These are phyloP conservation scores for Climacteris rufus DNA, from an alignment of 2,113 vertebrate genomes.

Conservation along the genomic window DNA sequence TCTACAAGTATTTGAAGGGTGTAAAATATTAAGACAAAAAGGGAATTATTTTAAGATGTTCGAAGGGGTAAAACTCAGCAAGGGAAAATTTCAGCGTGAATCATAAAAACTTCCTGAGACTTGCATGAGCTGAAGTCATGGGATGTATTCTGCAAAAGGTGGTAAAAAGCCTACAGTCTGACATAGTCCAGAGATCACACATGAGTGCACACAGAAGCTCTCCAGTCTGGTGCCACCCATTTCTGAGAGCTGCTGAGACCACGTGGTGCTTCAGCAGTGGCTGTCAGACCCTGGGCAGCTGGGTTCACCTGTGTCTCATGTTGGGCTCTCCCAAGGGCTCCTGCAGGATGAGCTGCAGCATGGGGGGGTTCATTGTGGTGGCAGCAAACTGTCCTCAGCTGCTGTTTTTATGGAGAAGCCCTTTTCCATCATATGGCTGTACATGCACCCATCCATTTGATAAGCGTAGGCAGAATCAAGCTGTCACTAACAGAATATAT, in stretches of 20 bases:
- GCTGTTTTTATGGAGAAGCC: background rate
- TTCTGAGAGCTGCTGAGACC: background rate
- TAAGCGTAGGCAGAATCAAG: constrained; percentile 13
- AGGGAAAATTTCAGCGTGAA: constrained; percentile 42
- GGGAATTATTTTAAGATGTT: constrained; percentile 53
- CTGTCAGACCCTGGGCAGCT: background rate
- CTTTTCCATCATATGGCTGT: background rate
- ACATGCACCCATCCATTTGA: background rate
- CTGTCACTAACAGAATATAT: constrained; percentile 8
- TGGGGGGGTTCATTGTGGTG: background rate
- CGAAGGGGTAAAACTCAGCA: constrained; percentile 32
- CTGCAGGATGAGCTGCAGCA: background rate
- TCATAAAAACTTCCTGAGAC: background rate
- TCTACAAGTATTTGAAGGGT: constrained; percentile 66
- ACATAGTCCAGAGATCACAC: background rate
- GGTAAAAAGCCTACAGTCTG: background rate
- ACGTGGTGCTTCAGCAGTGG: background rate
- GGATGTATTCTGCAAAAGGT: background rate
- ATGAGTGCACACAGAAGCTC: fast-evolving
- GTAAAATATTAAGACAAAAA: constrained; percentile 58
- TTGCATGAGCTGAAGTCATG: background rate
- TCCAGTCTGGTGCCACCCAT: background rate
- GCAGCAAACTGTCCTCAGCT: constrained; percentile 2
- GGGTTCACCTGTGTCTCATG: background rate
- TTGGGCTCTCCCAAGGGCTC: background rate